Base-by-base conservation (phyloP, 1,140 invertebrate genomes). In the Diabrotica undecimpunctata region DNA sequence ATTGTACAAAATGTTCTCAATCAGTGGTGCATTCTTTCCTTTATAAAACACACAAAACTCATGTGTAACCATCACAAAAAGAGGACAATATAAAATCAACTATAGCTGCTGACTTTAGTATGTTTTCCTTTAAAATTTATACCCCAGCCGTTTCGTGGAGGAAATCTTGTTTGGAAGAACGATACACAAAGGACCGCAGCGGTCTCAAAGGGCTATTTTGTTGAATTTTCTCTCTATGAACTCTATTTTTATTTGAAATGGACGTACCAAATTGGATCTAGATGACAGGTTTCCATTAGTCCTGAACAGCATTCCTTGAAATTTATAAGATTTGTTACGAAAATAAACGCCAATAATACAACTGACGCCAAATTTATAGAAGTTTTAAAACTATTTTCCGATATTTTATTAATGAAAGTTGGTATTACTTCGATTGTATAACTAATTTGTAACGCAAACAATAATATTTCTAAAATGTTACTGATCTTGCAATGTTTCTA, bases 91-190 rank as follows among this genome's bases (percentile, higher is more conserved):
- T n/a, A 46, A 46, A 46, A 46, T 46, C 41, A 46, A 46, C 41
- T 46, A n/a, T 46, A 46, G 41, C 41, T 46, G 25, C 25, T 46
- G 41, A 46, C 41, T 46, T 46, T 3, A n/a, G 41, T 46, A n/a
- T 46, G 41, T 46, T 46, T 46, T n/a, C 41, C n/a, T 10, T n/a
- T 46, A 46, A 46, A 46, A 46, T 46, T 46, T 46, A 46, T 46
- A 46, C 41, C 41, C 25, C 25, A 25, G 25, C 25, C 25, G n/a
- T 46, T 10, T 46, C 41, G 41, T 10, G 41, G 41, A 46, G 41
- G n/a, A 46, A 46, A 46, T 46, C 41, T 46, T 46, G 41, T 46
- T 46, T 46, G 41, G 41, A 46, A 46, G 41, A 46, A 46, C n/a
- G n/a, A n/a, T 46, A 46, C 41, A 46, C 41, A 46, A 46, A 46